Conservation (phyloP, 2,797 vertebrate species). For the Arnoldichthys spilopterus region DNA sequence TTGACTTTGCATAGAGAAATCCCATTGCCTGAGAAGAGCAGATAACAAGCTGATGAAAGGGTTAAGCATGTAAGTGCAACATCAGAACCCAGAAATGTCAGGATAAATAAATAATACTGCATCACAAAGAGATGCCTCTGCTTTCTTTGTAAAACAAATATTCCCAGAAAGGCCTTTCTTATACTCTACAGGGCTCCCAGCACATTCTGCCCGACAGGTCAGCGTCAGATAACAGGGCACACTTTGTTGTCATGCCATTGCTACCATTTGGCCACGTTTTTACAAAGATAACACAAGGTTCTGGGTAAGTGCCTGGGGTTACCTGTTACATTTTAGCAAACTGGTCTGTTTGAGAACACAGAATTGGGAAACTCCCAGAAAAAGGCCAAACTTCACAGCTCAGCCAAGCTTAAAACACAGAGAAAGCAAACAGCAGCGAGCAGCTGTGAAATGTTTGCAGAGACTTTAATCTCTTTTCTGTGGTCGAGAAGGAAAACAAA, state of each 20-base stretch:
- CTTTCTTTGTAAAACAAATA: slow-evolving; percentile 39
- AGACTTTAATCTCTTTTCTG: slow-evolving; percentile 66
- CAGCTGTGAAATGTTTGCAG: slow-evolving; percentile 75
- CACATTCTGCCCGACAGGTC: slow-evolving; percentile 64
- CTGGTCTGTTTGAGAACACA: slow-evolving; percentile 24
- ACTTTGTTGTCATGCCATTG: slow-evolving; percentile 48
- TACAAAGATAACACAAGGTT: slow-evolving; percentile 25
- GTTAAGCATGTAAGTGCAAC: neutral
- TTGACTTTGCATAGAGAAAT: too few species aligned
- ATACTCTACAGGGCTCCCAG: slow-evolving; percentile 30
- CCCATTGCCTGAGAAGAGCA: too few species aligned
- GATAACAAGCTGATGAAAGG: neutral
- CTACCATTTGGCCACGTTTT: slow-evolving; percentile 2
- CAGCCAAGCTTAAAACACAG: slow-evolving; percentile 34
- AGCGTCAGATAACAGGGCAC: slow-evolving; percentile 55
- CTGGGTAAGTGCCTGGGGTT: slow-evolving; percentile 53
- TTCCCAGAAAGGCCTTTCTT: slow-evolving; percentile 55
- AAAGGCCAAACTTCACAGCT: slow-evolving; percentile 28
- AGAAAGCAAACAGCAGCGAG: slow-evolving; percentile 55
- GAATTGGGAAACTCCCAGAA: slow-evolving; percentile 49
- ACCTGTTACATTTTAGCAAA: slow-evolving; percentile 49
- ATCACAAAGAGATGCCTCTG: slow-evolving; percentile 42
- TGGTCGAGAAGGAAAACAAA: slow-evolving; percentile 66
- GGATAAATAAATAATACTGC: neutral
- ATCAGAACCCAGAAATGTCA: neutral